Base-by-base conservation (phyloP, 2,888 invertebrate species). In the Cataglyphis cursor region DNA sequence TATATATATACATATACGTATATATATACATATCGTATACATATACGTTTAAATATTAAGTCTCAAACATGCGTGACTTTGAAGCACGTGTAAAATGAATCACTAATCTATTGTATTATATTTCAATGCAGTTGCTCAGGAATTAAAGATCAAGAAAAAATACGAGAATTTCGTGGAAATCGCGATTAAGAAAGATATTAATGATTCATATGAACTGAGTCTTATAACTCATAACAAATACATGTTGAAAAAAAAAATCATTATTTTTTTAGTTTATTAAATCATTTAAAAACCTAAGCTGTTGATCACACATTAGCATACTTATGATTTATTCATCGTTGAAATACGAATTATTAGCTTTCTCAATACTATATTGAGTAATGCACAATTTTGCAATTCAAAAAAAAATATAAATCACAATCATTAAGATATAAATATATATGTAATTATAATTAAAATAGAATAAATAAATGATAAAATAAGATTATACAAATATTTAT, bases 201-300 rank as follows among this genome's bases (percentile, higher is more conserved):
- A n/a, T 75, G 66, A 76, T n/a, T 75, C 65, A 75, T 38, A 28
- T 24, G 9, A 18, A 38, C 41, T 5, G 44, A 24, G 24, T 65
- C 24, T 41, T 54, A 15, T 54, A 54, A 54, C 1, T 24, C 51
- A 8, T 51, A 51, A 41, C 9, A 5, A 76, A 28, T 28, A 15
- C 9, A 24, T 24, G 18, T 65, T 41, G 8, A 18, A 10, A n/a
- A 12, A 21, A 41, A 10, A 15, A 2, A 57, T 5, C 38, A n/a
- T 76, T 66, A 57, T 65, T 48, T 15, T 48, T 18, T 48, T 48
- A 18, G 1, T 18, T 6, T 48, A 21, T 15, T n/a, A 75, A 51
- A 75, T 5, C 31, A 21, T 38, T 75, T 35, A 18, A 18, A 75
- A 48, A 75, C 1, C 18, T 51, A 3, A 75, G 35, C 8, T 54